Evolutionary conservation across 2,888 invertebrate species (phyloP).

Genomic region (Neocrepidodera transversa): DNA sequence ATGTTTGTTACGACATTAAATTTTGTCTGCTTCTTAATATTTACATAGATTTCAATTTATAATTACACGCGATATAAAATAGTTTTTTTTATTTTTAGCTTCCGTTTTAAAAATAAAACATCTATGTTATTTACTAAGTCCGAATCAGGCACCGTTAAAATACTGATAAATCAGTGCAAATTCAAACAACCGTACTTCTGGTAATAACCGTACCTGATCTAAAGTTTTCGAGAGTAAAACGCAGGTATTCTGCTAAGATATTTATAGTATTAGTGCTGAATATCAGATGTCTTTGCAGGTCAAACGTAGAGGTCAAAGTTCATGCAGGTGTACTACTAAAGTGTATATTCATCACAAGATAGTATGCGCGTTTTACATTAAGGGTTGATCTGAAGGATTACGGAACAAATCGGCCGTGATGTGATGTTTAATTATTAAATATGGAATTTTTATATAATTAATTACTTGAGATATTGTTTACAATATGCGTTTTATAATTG

Average conservation of each 20-base stretch:
- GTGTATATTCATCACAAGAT: background rate
- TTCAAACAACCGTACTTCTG: background rate
- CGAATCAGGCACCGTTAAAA: background rate
- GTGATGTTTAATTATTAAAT: no score
- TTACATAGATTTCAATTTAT: no score
- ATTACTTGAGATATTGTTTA: no score
- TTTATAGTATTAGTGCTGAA: conserved; percentile 26
- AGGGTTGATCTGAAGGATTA: background rate
- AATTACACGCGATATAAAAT: no score
- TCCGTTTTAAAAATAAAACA: no score
- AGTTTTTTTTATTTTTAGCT: no score
- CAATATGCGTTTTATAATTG: no score
- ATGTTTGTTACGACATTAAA: background rate
- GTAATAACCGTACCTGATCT: background rate
- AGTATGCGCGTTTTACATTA: background rate
- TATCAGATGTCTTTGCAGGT: conserved; percentile 33
- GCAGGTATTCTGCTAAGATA: background rate
- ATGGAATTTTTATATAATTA: no score
- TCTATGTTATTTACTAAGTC: no score
- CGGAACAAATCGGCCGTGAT: no score
- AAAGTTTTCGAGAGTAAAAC: background rate
- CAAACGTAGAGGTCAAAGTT: conserved; percentile 34
- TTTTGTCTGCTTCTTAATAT: no score
- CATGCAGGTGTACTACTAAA: conserved; percentile 29
- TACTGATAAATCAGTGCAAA: background rate